Evolutionary conservation across 92 coral and sea anemone species (phyloP).

Genomic region (Micromussa lordhowensis): DNA sequence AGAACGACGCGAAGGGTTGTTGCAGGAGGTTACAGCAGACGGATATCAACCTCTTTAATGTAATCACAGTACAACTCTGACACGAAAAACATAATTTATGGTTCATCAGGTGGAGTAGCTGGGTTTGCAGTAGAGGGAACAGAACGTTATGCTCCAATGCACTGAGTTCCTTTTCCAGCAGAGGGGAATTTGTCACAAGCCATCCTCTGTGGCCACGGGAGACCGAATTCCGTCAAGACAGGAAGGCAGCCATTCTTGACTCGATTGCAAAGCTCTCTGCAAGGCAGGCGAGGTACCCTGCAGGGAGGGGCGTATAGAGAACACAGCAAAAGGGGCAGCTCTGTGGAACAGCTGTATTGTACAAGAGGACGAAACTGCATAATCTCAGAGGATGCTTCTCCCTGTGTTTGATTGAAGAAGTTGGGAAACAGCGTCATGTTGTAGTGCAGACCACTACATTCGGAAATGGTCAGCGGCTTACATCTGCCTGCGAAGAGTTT

Average conservation of each 20-base stretch:
- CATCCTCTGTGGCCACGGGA: conserved; percentile 44
- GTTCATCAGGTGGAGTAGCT: not conserved
- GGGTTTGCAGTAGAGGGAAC: not conserved
- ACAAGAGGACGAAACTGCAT: conserved; percentile 49
- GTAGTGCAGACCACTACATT: conserved; percentile 36
- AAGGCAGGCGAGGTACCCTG: conserved; percentile 27
- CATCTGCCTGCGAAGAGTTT: not conserved
- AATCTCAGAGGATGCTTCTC: conserved; percentile 40
- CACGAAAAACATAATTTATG: not conserved
- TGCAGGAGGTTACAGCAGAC: no score
- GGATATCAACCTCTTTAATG: no score
- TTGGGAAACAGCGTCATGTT: conserved; percentile 58
- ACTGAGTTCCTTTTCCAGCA: not conserved
- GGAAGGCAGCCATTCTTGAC: conserved; percentile 12
- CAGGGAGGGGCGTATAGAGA: conserved; percentile 59
- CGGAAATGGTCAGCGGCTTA: conserved; percentile 18
- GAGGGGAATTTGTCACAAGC: conserved; percentile 18
- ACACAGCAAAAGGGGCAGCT: conserved; percentile 44
- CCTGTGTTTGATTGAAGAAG: conserved; percentile 50
- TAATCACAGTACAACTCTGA: no score
- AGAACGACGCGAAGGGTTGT: no score
- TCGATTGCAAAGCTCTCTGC: conserved; percentile 55
- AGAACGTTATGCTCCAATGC: not conserved
- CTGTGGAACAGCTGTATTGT: conserved; percentile 25
- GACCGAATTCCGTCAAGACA: conserved; percentile 28